Evolutionary conservation across 2,113 vertebrate genomes (phyloP).

Genomic region (Lepidothrix coronata): DNA sequence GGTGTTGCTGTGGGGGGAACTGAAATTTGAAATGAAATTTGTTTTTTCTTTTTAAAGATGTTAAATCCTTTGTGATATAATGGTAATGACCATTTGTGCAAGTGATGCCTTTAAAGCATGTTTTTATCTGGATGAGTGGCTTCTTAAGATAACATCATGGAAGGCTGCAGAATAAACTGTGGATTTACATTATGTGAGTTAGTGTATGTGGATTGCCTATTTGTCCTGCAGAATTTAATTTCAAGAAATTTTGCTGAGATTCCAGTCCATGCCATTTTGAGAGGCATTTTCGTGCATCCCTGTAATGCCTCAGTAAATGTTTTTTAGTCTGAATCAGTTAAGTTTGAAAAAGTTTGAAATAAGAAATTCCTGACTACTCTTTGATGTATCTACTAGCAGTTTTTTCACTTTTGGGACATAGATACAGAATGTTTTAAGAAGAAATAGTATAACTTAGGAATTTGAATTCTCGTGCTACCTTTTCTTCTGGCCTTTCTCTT

Average conservation of each 20-base stretch:
- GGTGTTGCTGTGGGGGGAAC: neutral
- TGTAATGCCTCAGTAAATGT: neutral
- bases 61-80: neutral
- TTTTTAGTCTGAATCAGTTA: neutral
- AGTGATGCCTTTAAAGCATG: neutral
- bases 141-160: neutral
- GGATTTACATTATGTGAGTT: neutral
- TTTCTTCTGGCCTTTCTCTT: neutral
- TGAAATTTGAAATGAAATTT: neutral
- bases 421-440: neutral
- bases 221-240: neutral
- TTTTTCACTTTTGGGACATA: neutral
- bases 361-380: neutral
- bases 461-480: neutral
- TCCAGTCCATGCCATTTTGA: neutral
- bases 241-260: neutral
- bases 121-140: neutral
- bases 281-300: neutral
- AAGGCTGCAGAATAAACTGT: neutral
- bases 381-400: neutral
- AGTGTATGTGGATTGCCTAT: neutral
- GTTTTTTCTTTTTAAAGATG: neutral
- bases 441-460: neutral
- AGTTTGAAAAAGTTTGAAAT: neutral
- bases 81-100: neutral